Percentiles rank a stretch among this genome's conserved stretches.
phyloP scores from a whole-genome alignment of 2,888 invertebrate species.

The Spilosoma lubricipeda region DNA sequence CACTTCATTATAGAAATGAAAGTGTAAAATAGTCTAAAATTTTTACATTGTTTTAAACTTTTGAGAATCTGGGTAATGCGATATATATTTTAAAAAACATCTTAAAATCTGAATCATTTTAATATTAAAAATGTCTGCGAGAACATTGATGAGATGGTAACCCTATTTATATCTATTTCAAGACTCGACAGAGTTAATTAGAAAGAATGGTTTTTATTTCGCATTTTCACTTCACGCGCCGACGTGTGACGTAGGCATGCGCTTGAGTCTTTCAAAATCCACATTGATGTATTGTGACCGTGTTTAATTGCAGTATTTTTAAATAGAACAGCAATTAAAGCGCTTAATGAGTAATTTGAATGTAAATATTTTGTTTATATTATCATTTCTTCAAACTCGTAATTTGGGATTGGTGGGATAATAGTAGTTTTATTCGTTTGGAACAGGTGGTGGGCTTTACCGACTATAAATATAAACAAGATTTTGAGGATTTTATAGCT shows the following conservation, averaged over 20 bases:
- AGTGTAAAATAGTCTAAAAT: background rate
- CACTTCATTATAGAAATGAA: background rate
- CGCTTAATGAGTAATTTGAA: slow-evolving; percentile 49
- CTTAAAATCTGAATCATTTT: background rate
- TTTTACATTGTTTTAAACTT: background rate
- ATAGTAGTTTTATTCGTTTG: slow-evolving; percentile 24
- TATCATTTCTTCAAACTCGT: slow-evolving; percentile 37
- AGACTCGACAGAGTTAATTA: slow-evolving; percentile 79
- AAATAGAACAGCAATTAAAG: slow-evolving; percentile 65
- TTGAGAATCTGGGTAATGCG: background rate
- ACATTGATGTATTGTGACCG: slow-evolving; percentile 68
- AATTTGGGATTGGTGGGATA: slow-evolving; percentile 30
- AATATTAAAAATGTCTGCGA: slow-evolving; percentile 10
- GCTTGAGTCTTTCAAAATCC: slow-evolving; percentile 69
- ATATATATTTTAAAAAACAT: background rate
- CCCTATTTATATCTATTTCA: slow-evolving; percentile 69
- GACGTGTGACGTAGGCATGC: slow-evolving; percentile 72
- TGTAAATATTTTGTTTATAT: slow-evolving; percentile 42
- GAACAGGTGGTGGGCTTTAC: slow-evolving; percentile 40
- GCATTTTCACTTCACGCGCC: slow-evolving; percentile 77
- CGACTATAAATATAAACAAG: slow-evolving; percentile 17
- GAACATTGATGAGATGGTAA: slow-evolving; percentile 9
- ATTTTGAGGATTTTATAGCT: slow-evolving; percentile 14
- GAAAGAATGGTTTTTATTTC: slow-evolving; percentile 86
- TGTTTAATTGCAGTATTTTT: slow-evolving; percentile 63